phyloP scores from a whole-genome alignment of 2,888 invertebrate species.

The Ypsolopha sequella region DNA sequence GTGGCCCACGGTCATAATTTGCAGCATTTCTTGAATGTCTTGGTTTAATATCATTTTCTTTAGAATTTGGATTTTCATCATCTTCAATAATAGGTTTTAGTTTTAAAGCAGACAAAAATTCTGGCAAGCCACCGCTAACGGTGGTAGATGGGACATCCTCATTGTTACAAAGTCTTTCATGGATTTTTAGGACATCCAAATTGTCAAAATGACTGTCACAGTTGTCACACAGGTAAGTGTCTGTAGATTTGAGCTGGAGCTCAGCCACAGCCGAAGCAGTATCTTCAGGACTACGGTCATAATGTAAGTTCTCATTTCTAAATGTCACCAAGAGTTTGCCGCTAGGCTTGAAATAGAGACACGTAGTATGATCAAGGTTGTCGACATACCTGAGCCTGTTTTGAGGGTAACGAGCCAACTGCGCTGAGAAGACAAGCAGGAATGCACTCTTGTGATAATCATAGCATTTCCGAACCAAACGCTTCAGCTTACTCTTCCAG shows the following conservation, averaged over 20 bases:
- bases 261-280: slow-evolving; percentile 56
- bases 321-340: slow-evolving; percentile 79
- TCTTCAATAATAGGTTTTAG: slow-evolving; percentile 29
- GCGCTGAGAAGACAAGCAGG: slow-evolving; percentile 77
- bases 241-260: slow-evolving; percentile 70
- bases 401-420: slow-evolving; percentile 74
- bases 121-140: slow-evolving; percentile 37
- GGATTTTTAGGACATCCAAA: slow-evolving; percentile 39
- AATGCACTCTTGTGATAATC: slow-evolving; percentile 79
- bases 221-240: slow-evolving; percentile 81
- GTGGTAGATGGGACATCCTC: slow-evolving; percentile 26
- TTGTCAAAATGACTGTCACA: slow-evolving; percentile 80
- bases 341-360: slow-evolving; percentile 74
- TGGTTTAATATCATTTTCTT: slow-evolving; percentile 26
- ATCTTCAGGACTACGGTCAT: slow-evolving; percentile 28
- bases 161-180: slow-evolving; percentile 60
- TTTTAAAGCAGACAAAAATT: slow-evolving; percentile 52
- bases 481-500: slow-evolving; percentile 74
- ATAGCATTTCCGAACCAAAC: slow-evolving; percentile 77
- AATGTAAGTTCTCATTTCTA: slow-evolving; percentile 79
- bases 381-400: slow-evolving; percentile 76
- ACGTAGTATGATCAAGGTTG: slow-evolving; percentile 80
- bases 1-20: slow-evolving; percentile 49
- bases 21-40: slow-evolving; percentile 40
- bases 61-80: slow-evolving; percentile 13